Evolutionary conservation across 2,888 invertebrate species (phyloP).

Genomic region (Orthosia incerta): DNA sequence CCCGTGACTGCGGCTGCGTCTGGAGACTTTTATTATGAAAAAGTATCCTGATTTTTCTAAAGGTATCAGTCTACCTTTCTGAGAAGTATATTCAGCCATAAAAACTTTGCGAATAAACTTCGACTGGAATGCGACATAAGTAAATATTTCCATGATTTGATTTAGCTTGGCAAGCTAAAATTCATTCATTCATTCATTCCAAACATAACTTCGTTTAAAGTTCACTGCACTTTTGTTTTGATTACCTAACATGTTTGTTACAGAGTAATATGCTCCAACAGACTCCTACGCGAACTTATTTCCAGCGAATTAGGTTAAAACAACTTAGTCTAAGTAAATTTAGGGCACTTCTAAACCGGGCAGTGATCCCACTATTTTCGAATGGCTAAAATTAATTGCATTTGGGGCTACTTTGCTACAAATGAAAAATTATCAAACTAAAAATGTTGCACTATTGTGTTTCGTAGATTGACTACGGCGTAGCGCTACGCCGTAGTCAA

Average conservation of each 20-base stretch:
- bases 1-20: background rate
- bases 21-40: background rate
- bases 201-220: background rate
- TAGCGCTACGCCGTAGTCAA: slow-evolving; percentile 40
- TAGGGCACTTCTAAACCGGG: slow-evolving; percentile 11
- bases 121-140: background rate
- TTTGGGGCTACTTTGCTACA: background rate
- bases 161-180: slow-evolving; percentile 16
- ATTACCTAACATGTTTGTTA: slow-evolving; percentile 26
- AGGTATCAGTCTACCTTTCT: background rate
- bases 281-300: background rate
- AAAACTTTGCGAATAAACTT: no score
- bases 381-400: background rate
- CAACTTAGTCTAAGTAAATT: slow-evolving; percentile 3
- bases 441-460: background rate
- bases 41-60: background rate
- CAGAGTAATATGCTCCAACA: slow-evolving; percentile 2
- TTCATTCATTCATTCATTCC: background rate
- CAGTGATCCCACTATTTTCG: background rate
- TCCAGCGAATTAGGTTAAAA: slow-evolving; percentile 23
- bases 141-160: background rate
- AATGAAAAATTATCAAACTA: background rate
- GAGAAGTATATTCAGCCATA: background rate
- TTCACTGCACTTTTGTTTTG: slow-evolving; percentile 8
- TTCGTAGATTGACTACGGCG: slow-evolving; percentile 25